A percentile compares a stretch with the other conserved stretches of the same genome.
phyloP scores from a whole-genome alignment of 2,888 invertebrate genomes.

The Scaptomyza tumidula region DNA sequence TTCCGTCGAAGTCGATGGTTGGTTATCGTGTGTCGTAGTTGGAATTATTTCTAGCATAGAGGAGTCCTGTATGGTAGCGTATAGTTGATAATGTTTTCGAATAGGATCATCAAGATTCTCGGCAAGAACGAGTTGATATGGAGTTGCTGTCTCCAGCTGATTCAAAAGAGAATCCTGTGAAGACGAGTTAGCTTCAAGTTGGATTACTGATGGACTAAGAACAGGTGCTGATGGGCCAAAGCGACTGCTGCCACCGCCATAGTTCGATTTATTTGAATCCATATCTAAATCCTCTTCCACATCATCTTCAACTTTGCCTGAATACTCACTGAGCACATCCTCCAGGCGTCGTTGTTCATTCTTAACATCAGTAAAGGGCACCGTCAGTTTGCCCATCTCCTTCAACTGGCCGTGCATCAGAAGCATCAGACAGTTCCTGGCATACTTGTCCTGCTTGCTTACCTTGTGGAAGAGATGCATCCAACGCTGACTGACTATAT shows the following conservation, averaged over 20 bases:
- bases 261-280: background rate
- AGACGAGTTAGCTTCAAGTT: background rate
- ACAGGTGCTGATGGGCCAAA: no score
- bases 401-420: slow-evolving; percentile 56
- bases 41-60: background rate
- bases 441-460: slow-evolving; percentile 41
- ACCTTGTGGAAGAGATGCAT: slow-evolving; percentile 38
- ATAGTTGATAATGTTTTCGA: background rate
- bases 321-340: slow-evolving; percentile 45
- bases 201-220: background rate
- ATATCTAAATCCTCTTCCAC: background rate
- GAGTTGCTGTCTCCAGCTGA: background rate
- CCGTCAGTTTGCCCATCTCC: slow-evolving; percentile 38
- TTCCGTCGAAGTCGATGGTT: background rate
- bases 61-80: background rate
- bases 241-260: slow-evolving; percentile 2
- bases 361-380: slow-evolving; percentile 41
- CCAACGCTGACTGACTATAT: slow-evolving; percentile 41
- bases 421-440: slow-evolving; percentile 64
- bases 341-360: slow-evolving; percentile 34
- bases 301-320: slow-evolving; percentile 8
- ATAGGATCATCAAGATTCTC: background rate
- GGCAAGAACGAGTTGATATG: background rate
- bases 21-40: background rate
- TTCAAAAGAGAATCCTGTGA: background rate